Percentiles rank a stretch among this genome's conserved stretches.
phyloP scores from a whole-genome alignment of 2,888 invertebrate species.

The Acrobasis repandana region DNA sequence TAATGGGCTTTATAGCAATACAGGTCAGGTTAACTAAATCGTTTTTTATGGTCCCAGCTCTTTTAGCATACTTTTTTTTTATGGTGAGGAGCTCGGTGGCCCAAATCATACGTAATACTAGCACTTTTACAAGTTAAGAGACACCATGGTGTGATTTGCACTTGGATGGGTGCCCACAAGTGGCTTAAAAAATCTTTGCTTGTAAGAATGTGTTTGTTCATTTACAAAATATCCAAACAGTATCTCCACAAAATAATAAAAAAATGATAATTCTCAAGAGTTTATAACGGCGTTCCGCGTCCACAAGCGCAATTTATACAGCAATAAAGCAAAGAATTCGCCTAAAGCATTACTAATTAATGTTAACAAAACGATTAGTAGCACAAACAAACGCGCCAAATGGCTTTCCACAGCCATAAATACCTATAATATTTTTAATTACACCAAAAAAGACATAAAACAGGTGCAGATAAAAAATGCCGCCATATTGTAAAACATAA shows the following conservation, averaged over 20 bases:
- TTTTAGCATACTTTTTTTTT: too few species aligned
- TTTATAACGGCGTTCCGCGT: slow-evolving; percentile 20
- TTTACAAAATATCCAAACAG: slow-evolving; percentile 53
- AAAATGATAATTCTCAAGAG: slow-evolving; percentile 18
- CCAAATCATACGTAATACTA: too few species aligned
- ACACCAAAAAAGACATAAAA: slow-evolving; percentile 75
- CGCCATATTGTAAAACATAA: slow-evolving; percentile 75
- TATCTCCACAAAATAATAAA: slow-evolving; percentile 4
- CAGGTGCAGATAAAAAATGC: slow-evolving; percentile 70
- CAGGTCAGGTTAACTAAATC: too few species aligned
- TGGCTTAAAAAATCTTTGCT: too few species aligned
- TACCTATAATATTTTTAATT: slow-evolving; percentile 82
- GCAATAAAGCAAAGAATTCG: slow-evolving; percentile 73
- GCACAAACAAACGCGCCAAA: slow-evolving; percentile 73
- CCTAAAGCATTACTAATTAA: slow-evolving; percentile 81
- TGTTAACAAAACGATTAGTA: slow-evolving; percentile 81
- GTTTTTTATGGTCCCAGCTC: too few species aligned
- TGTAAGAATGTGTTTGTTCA: slow-evolving; percentile 23
- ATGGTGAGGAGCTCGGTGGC: too few species aligned
- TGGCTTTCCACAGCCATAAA: slow-evolving; percentile 73
- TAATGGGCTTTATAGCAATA: too few species aligned
- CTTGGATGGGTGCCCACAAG: too few species aligned
- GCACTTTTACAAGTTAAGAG: too few species aligned
- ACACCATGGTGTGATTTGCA: too few species aligned
- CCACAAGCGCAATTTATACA: slow-evolving; percentile 59